Conservation (phyloP, 2,888 invertebrate genomes). For the Netelia virgata region DNA sequence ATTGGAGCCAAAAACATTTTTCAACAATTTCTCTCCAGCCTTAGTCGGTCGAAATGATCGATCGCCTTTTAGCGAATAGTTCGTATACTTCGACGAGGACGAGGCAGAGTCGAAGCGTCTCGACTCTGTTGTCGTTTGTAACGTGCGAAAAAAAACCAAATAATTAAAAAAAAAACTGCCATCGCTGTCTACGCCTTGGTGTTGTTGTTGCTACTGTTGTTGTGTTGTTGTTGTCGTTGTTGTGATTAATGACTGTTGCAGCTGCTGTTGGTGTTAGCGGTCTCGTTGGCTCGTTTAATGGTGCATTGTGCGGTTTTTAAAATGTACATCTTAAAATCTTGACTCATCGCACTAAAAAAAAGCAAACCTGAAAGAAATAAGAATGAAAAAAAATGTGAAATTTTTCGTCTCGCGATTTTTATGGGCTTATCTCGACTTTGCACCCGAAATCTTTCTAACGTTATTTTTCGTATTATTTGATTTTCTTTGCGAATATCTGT, state of each 20-base stretch:
- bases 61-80: background rate
- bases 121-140: slow-evolving; percentile 21
- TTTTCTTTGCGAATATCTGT: background rate
- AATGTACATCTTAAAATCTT: slow-evolving; percentile 7
- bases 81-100: background rate
- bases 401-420: slow-evolving; percentile 32
- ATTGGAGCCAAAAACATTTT: background rate
- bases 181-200: slow-evolving; percentile 61
- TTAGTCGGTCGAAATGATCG: slow-evolving; percentile 4
- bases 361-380: background rate
- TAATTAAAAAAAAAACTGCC: slow-evolving; percentile 44
- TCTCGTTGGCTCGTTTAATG: slow-evolving; percentile 67
- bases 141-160: slow-evolving; percentile 24
- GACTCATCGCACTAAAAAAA: slow-evolving; percentile 5
- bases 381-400: background rate
- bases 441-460: background rate
- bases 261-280: slow-evolving; percentile 67
- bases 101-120: background rate
- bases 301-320: slow-evolving; percentile 58
- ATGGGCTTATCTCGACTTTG: background rate
- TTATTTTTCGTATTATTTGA: background rate
- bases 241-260: slow-evolving; percentile 64
- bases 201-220: slow-evolving; percentile 64
- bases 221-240: slow-evolving; percentile 62
- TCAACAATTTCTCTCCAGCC: background rate